Evolutionary conservation across 2,113 vertebrate genomes (phyloP).

Genomic region (Nasalis larvatus): DNA sequence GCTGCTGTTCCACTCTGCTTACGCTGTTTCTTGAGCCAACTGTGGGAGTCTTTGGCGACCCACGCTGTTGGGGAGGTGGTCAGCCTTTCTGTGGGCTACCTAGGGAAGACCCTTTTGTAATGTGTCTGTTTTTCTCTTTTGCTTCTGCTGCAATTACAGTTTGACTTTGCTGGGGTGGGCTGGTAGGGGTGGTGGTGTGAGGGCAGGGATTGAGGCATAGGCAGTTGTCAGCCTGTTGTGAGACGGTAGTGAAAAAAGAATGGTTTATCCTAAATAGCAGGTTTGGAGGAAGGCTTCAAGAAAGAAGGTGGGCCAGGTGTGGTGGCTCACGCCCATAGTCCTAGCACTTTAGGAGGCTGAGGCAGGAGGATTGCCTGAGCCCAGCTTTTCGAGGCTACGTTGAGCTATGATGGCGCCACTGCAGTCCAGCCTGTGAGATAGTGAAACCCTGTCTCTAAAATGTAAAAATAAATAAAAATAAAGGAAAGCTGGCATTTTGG

Average conservation of each 20-base stretch:
- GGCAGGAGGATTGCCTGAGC: too few species aligned
- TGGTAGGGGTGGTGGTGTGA: too few species aligned
- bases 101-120: not conserved
- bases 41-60: fast-evolving
- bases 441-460: too few species aligned
- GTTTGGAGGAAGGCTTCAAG: not conserved
- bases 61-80: fast-evolving
- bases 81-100: not conserved
- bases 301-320: not conserved
- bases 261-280: not conserved
- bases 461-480: too few species aligned
- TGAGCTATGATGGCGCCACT: too few species aligned
- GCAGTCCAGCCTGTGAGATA: too few species aligned
- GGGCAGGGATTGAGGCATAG: fast-evolving
- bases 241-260: not conserved
- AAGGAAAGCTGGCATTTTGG: too few species aligned
- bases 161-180: too few species aligned
- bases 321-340: too few species aligned
- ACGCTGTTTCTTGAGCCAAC: not conserved
- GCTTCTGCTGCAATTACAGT: not conserved
- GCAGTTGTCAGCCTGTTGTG: not conserved
- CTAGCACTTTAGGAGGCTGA: too few species aligned
- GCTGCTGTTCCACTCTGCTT: too few species aligned
- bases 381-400: too few species aligned
- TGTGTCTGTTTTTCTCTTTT: not conserved